These are phyloP conservation scores for Gadopsis bispinosus DNA, from an alignment of 2,797 vertebrate genomes.

Conservation along the genomic window DNA sequence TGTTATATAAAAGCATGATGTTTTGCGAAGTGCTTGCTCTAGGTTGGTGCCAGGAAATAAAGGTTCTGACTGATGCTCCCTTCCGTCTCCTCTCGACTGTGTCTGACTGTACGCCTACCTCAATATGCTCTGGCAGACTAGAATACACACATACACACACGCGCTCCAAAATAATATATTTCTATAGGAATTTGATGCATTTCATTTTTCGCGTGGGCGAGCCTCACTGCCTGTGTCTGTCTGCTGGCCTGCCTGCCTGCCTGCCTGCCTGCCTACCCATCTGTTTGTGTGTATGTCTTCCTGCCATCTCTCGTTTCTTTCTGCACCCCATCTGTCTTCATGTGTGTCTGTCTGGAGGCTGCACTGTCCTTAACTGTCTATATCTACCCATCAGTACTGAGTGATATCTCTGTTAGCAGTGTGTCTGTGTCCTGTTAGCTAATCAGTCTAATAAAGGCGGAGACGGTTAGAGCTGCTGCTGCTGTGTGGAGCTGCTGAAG, in stretches of 20 bases:
- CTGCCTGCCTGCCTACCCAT: constrained; percentile 52
- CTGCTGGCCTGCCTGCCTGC: constrained; percentile 30
- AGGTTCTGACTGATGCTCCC: constrained; percentile 51
- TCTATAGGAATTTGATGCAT: constrained; percentile 62
- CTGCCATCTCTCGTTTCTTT: constrained; percentile 47
- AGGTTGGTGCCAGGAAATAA: constrained; percentile 59
- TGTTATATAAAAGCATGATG: constrained; percentile 47
- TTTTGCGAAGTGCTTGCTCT: constrained; percentile 51
- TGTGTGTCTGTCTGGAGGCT: constrained; percentile 58
- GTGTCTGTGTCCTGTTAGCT: constrained; percentile 68
- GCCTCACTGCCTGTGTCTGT: constrained; percentile 46
- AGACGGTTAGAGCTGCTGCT: constrained; percentile 57
- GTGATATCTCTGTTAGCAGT: constrained; percentile 71
- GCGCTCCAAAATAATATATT: constrained; percentile 64
- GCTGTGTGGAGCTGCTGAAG: constrained; percentile 45
- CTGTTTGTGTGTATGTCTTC: constrained; percentile 53
- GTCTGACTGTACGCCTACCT: constrained; percentile 71
- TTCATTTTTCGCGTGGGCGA: constrained; percentile 65
- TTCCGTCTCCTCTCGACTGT: constrained; percentile 56
- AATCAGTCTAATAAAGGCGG: constrained; percentile 74
- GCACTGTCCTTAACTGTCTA: constrained; percentile 69
- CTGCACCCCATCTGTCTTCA: constrained; percentile 68
- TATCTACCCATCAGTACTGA: constrained; percentile 63
- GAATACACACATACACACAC: constrained; percentile 54
- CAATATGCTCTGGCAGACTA: constrained; percentile 66